Base-by-base conservation (phyloP, 2,113 vertebrate species). In the Perccottus glenii region DNA sequence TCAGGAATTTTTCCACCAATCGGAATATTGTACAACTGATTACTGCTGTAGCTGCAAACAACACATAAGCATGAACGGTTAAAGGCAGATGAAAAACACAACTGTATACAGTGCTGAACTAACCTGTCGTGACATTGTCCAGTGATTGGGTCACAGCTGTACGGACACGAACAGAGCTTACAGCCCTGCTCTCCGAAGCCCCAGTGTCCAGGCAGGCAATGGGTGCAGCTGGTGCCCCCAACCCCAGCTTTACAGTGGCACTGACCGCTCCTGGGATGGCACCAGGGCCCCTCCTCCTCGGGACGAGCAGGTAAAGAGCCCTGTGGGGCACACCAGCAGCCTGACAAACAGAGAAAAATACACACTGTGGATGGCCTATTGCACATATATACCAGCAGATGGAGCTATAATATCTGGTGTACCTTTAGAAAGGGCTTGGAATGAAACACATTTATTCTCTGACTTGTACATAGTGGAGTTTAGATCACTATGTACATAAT, bases 191-290 rank as follows among this genome's bases (percentile, higher is more conserved):
- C 87, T 61, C 94, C 93, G 49, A 96, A 94, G 46, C 93, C 94
- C 95, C 95, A 95, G 87, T 93, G 92, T 43, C 95, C 94, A 56
- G 91, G 70, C n/a, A 94, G 90, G 64, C 95, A 97, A 60, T 83
- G 82, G 50, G 88, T 91, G 32, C 96, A 97, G 62, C 50, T 81
- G 44, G 87, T 90, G 3, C 95, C 94, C 0, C 90, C 93, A 12
- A 94, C 94, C 2, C 95, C 95, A 0, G 91, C 73, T 60, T 92
- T 95, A 87, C 95, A 97, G 84, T 82, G 93, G 74, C 95, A 97
- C 90, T 94, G 94, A 56, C 95, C 94, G 0, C 90, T 96, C 67
- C 92, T 92, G 7, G 94, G 93, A 57, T 96, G 93, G 84, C 96
- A 97, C 78, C 91, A 91, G 5, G 63, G 67, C 16, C 44, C 83